Evolutionary conservation across 2,113 vertebrate species (phyloP), one percentile per base, ranked within the genome.

Genomic region (Elachura formosa): DNA sequence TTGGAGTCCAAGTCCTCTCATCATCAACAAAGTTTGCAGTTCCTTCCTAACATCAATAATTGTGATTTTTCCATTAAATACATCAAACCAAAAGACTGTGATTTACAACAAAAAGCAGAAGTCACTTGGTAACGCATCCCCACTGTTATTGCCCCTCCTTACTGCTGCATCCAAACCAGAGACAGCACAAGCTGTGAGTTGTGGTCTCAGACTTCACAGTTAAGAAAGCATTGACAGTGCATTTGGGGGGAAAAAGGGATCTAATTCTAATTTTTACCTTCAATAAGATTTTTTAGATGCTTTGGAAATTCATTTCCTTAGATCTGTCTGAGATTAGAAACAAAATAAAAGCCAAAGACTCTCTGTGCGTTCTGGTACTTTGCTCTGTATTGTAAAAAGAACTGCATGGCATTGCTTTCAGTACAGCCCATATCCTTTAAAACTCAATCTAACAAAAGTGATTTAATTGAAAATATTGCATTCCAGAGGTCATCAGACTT

Each of bases 381-480:
- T 0, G 0, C 38, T 66, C 38, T 78, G 77, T 14, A 28, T 26
- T 45, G 43, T 41, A 40, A 61, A 55, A 91, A 33, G 46, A 85
- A 46, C 40, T 63, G 38, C 45, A 34, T 1, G 46, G 41, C 52
- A 71, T 29, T 0, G 0, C 38, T 81, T 52, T 78, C 63, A 51
- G 34, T 38, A 67, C 26, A 78, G 55, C 59, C 43, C 38, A 22
- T 43, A 48, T 21, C 43, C 69, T 80, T 90, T 87, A 76, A 72
- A 84, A 66, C 2, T 34, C 48, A 33, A 58, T 52, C 58, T 63
- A 58, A 91, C 24, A 78, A 82, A 86, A 88, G 91, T 52, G 36
- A 63, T 86, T 87, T 87, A 92, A 97, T 52, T 94, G 72, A 75
- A 97, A 89, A 48, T n/a, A 85, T 6, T 45, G 67, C 26, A 45